Evolutionary conservation across 2,797 vertebrate species (phyloP), one percentile per base, ranked within the genome.

Genomic region (Protosalanx chinensis): DNA sequence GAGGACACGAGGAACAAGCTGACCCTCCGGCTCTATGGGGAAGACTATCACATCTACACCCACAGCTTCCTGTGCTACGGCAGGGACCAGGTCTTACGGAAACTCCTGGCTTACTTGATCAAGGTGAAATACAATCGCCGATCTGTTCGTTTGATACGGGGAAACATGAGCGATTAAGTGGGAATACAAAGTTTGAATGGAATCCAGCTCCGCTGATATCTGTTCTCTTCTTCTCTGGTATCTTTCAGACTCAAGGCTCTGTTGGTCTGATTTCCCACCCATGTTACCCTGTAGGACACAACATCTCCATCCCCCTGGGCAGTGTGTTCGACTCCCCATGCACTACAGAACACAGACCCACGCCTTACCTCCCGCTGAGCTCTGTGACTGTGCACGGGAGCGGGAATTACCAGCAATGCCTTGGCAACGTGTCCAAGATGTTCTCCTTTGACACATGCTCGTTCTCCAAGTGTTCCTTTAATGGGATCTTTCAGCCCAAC

Each of bases 41-140:
- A 69, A 56, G 79, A 85, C 76, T 90, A 93, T 83, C 84, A 76
- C 0, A 53, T 94, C 49, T 94, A 95, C 77, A 91, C 92, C 0
- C 91, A 93, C 68, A 95, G 94, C 82, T 91, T 94, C 82, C 91
- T 93, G 71, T 95, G 94, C 80, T 94, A 91, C 0, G 92, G 93
- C 46, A 83, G 85, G 0, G 90, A 79, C 60, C 89, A 94, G 81
- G 79, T 86, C 53, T 71, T 94, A 58, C 81, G 32, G 3, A 56
- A 18, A 12, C 74, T 87, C 32, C 76, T 84, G 67, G 83, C 76
- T 66, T 61, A 74, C 8, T 73, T 87, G 71, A 35, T 83, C 2
- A 66, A 66, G 81, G 85, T 88, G 33, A 68, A 35, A 33, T 6
- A 27, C 37, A 7, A 7, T 32, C 35, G 13, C 37, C 49, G 32